Evolutionary conservation across 2,113 vertebrate species (phyloP), one percentile per base, ranked within the genome.

Genomic region (Recurvirostra avosetta): DNA sequence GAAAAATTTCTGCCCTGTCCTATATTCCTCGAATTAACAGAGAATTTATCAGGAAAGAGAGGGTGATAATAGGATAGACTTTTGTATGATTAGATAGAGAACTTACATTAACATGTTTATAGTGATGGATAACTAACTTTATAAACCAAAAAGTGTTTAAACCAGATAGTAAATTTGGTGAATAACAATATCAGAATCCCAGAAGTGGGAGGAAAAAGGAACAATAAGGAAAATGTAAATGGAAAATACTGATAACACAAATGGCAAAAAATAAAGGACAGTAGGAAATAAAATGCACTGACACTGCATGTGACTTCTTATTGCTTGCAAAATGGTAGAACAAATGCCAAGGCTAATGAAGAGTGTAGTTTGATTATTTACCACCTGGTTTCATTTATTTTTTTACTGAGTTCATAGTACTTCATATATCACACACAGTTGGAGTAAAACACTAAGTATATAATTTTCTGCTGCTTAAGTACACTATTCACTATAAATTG

Each of bases 401-500:
- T 77, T 92, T 88, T 32, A 32, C 22, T 58, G 49, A 70, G 12
- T 65, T 89, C 43, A 47, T 73, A 87, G 23, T 90, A 59, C 52
- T 85, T 75, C 49, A 53, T 75, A 16, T 32, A 92, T 82, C 73
- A 55, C 47, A 92, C 55, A 29, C n/a, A 73, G 83, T 6, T 92
- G 65, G 73, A 78, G 17, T 68, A n/a, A 56, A 95, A 87, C 62
- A 87, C 49, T 82, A 79, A 91, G 49, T 50, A 76, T 73, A 73
- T 82, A 68, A 89, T 96, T 95, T 97, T 96, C 80, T 81, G 73
- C 77, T 92, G 38, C 29, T 89, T 94, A 85, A 91, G 34, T 88
- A 82, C 62, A 82, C 29, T 91, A 25, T 90, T 93, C 41, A 38
- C 17, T 78, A 26, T 82, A 95, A 95, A 92, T 58, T 92, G 89